Conservation (phyloP, 35 echinoderm and acorn worm genomes). For the Ophiothrix spiculata region DNA sequence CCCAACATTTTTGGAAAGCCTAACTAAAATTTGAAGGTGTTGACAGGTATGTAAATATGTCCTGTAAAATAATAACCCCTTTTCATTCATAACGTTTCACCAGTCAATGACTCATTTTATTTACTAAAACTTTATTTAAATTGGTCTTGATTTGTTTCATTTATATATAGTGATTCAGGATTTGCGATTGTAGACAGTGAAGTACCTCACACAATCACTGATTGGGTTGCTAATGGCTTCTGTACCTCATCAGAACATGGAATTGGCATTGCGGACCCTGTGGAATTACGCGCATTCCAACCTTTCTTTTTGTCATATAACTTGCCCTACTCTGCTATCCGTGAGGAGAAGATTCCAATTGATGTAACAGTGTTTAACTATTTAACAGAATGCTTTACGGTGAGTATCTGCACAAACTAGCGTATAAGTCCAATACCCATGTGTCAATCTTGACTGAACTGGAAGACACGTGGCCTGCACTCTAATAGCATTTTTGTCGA, state of each 20-base stretch:
- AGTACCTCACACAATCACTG: slow-evolving; percentile 91
- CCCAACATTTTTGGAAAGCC: too few relatives aligned
- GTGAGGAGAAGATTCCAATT: slow-evolving; percentile 67
- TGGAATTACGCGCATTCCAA: slow-evolving; percentile 71
- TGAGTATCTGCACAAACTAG: slow-evolving; percentile 32
- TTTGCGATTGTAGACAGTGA: slow-evolving; percentile 1
- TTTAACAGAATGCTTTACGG: slow-evolving; percentile 45
- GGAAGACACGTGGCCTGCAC: too few relatives aligned
- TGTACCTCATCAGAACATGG: slow-evolving; percentile 70
- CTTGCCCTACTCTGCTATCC: slow-evolving; percentile 87
- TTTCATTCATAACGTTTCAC: too few relatives aligned
- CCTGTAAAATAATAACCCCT: too few relatives aligned
- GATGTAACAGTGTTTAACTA: slow-evolving; percentile 90
- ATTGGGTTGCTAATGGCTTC: slow-evolving; percentile 89
- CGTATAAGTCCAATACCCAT: too few relatives aligned
- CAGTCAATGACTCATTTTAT: too few relatives aligned
- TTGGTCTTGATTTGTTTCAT: too few relatives aligned
- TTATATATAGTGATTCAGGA: slow-evolving; percentile 38
- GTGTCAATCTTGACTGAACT: too few relatives aligned
- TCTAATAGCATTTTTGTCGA: too few relatives aligned
- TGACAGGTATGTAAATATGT: too few relatives aligned
- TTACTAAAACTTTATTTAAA: too few relatives aligned
- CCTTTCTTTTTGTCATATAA: slow-evolving; percentile 84
- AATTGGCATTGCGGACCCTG: slow-evolving; percentile 63
- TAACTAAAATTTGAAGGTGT: too few relatives aligned